Percentiles rank a stretch among this genome's conserved stretches.
phyloP scores from a whole-genome alignment of 2,113 vertebrate genomes.

The Microcebus ravelobensis region DNA sequence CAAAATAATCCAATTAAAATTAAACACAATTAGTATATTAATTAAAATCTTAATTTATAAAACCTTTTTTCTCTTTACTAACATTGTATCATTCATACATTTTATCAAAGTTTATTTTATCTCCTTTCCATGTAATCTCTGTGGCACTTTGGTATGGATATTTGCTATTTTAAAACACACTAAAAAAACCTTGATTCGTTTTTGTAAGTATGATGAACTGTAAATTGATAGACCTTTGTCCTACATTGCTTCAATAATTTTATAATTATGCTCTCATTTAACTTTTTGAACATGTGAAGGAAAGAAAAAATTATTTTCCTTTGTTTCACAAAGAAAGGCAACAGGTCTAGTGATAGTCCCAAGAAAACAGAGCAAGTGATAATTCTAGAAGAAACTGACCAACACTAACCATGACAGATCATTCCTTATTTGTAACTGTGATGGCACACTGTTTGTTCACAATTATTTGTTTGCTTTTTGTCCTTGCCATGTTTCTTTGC shows the following conservation, averaged over 20 bases:
- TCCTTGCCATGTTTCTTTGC: background rate
- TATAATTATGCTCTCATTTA: background rate
- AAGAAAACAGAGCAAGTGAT: background rate
- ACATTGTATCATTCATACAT: background rate
- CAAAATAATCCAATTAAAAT: constrained; percentile 70
- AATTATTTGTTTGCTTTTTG: background rate
- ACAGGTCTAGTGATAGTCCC: background rate
- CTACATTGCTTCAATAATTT: background rate
- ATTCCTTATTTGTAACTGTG: background rate
- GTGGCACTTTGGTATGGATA: background rate
- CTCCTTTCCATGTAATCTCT: background rate
- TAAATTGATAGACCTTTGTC: background rate
- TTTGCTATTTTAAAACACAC: background rate
- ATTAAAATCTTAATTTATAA: constrained; percentile 76
- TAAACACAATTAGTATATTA: constrained; percentile 69
- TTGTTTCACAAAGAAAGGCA: background rate
- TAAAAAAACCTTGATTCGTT: background rate
- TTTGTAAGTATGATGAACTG: background rate
- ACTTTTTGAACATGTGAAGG: background rate
- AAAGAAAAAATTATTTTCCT: background rate
- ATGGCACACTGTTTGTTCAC: background rate
- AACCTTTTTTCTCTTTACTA: background rate
- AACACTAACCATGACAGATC: background rate
- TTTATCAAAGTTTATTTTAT: background rate
- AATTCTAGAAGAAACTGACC: background rate